Conservation (phyloP, 2,888 invertebrate genomes). For the Tetrapedia diversipes region DNA sequence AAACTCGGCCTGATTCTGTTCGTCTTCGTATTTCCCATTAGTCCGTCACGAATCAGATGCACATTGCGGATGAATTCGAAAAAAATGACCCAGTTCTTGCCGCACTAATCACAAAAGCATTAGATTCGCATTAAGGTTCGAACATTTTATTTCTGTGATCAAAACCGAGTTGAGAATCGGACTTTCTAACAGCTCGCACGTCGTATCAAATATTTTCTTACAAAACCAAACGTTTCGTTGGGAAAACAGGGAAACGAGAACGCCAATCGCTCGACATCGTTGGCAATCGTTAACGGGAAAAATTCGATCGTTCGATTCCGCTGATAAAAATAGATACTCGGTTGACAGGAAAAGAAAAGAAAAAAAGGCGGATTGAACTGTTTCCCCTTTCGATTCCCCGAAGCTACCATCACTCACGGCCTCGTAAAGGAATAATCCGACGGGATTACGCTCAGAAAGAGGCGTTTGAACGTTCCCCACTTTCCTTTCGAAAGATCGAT, state of each 20-base stretch:
- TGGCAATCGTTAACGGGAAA: too few relatives aligned
- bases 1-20: slow-evolving; percentile 20
- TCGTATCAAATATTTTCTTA: too few relatives aligned
- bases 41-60: slow-evolving; percentile 19
- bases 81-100: too few relatives aligned
- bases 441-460: not conserved
- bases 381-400: not conserved
- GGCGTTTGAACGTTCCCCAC: not conserved
- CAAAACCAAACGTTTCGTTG: too few relatives aligned
- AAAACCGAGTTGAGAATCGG: too few relatives aligned
- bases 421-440: slow-evolving; percentile 1
- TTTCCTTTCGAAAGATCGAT: not conserved
- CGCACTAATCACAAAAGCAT: too few relatives aligned
- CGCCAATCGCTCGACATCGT: too few relatives aligned
- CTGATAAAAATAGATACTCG: not conserved
- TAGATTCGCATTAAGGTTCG: too few relatives aligned
- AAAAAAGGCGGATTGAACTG: not conserved
- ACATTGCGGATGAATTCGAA: not conserved
- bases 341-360: not conserved
- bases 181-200: too few relatives aligned
- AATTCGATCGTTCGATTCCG: not conserved
- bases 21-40: slow-evolving; percentile 16
- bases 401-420: not conserved
- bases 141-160: too few relatives aligned
- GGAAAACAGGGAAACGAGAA: too few relatives aligned